Percentiles rank a stretch among this genome's conserved stretches.
Evolutionary conservation across 2,888 invertebrate genomes (phyloP).

Genomic region (Drosophila anomelani): DNA sequence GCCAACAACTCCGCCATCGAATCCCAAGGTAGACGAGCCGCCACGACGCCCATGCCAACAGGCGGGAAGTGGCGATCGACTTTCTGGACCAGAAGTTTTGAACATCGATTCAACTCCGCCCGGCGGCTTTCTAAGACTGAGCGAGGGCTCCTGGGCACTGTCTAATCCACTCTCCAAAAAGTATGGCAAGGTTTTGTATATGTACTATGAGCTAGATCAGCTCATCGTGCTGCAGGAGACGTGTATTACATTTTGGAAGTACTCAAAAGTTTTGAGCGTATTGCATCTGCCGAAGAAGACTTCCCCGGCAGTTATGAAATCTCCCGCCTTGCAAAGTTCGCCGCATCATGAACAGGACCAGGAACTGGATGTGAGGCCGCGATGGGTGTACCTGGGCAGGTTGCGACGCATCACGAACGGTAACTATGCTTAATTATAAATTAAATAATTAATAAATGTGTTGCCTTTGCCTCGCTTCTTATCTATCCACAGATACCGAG

Average conservation of each 20-base stretch:
- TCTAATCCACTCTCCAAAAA: conserved; percentile 80
- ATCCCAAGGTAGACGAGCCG: background rate
- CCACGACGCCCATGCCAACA: conserved; percentile 37
- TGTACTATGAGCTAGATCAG: conserved; percentile 82
- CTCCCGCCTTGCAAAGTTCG: background rate
- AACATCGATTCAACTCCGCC: conserved; percentile 33
- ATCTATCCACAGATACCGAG: conserved; percentile 75
- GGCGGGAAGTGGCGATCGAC: conserved; percentile 18
- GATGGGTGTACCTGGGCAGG: conserved; percentile 81
- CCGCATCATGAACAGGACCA: conserved; percentile 14
- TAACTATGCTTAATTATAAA: background rate
- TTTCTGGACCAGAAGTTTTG: background rate
- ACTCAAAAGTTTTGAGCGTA: conserved; percentile 77
- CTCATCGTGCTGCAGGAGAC: conserved; percentile 82
- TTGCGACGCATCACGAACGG: conserved; percentile 76
- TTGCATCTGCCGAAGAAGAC: conserved; percentile 50
- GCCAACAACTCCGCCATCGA: conserved; percentile 7
- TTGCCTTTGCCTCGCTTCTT: background rate
- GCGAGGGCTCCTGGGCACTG: conserved; percentile 51
- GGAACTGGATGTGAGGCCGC: conserved; percentile 33
- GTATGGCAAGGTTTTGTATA: conserved; percentile 79
- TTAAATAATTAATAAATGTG: background rate
- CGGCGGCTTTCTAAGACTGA: conserved; percentile 64
- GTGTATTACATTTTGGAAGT: conserved; percentile 83
- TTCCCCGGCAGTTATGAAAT: conserved; percentile 1